Conservation (phyloP, 1,140 invertebrate genomes). For the Neodiprion fabricii region DNA sequence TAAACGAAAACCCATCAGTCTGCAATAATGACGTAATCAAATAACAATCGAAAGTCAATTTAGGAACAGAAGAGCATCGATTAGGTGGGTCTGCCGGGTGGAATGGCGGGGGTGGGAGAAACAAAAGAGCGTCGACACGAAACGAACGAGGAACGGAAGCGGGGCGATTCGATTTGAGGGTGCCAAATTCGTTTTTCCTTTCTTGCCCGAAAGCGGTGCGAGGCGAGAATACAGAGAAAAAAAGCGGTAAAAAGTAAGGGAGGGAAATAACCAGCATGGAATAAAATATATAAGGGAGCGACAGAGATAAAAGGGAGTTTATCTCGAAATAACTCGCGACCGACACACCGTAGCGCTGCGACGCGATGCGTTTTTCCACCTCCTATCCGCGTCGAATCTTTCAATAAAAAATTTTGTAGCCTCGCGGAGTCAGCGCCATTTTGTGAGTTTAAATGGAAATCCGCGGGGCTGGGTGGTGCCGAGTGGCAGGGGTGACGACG, state of each 20-base stretch:
- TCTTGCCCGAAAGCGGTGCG: slow-evolving; percentile 6
- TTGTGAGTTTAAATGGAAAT: slow-evolving; percentile 64
- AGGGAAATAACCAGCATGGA: neutral
- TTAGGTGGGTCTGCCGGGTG: slow-evolving; percentile 16
- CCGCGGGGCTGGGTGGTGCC: slow-evolving; percentile 36
- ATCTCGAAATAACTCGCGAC: slow-evolving; percentile 53
- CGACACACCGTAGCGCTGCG: slow-evolving; percentile 17
- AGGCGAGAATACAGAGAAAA: slow-evolving; percentile 4
- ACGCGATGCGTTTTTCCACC: slow-evolving; percentile 27
- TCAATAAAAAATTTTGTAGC: slow-evolving; percentile 64
- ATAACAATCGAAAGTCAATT: slow-evolving; percentile 30
- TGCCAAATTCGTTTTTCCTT: slow-evolving; percentile 24
- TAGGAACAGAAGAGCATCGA: slow-evolving; percentile 23
- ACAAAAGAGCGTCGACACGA: slow-evolving; percentile 24
- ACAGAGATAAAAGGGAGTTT: slow-evolving; percentile 57
- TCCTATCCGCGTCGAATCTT: slow-evolving; percentile 60
- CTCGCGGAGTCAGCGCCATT: slow-evolving; percentile 59
- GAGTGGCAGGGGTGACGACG: slow-evolving; percentile 35
- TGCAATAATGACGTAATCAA: slow-evolving; percentile 26
- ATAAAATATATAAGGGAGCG: slow-evolving; percentile 4
- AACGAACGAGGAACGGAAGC: slow-evolving; percentile 25
- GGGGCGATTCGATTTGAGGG: slow-evolving; percentile 17
- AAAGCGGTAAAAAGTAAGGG: slow-evolving; percentile 6
- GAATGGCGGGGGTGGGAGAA: slow-evolving; percentile 16
- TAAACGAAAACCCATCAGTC: slow-evolving; percentile 7